These are phyloP conservation scores for Phengaris alcon DNA, from an alignment of 2,888 invertebrate genomes.

Conservation along the genomic window DNA sequence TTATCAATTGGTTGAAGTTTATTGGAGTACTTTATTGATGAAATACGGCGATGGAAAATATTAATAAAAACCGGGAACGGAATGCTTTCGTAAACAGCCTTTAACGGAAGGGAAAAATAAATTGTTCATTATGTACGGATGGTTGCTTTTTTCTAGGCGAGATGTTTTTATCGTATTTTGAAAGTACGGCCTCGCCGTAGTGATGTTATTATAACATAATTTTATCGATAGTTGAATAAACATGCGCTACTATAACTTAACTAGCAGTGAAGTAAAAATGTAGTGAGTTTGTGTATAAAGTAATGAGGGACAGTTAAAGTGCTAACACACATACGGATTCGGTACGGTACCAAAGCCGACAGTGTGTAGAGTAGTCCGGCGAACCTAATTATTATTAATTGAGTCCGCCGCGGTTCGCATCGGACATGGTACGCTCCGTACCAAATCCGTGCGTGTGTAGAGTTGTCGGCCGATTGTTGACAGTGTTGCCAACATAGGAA, in stretches of 20 bases:
- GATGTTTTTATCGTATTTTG: constrained; percentile 28
- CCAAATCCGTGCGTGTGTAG: too few relatives aligned
- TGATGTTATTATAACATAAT: constrained; percentile 21
- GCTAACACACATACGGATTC: too few relatives aligned
- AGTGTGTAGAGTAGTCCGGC: too few relatives aligned
- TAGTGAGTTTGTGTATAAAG: neutral
- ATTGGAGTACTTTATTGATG: constrained; percentile 25
- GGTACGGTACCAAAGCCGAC: too few relatives aligned
- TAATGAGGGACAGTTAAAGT: too few relatives aligned
- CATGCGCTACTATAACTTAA: neutral
- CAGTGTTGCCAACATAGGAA: too few relatives aligned
- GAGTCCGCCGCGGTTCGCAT: too few relatives aligned
- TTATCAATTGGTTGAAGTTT: constrained; percentile 21
- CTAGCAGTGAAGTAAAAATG: neutral
- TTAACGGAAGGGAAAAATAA: constrained; percentile 28
- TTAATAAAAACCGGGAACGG: constrained; percentile 26
- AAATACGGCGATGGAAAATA: constrained; percentile 22
- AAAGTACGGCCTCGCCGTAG: constrained; percentile 17
- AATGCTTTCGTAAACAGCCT: constrained; percentile 28
- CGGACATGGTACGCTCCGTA: too few relatives aligned
- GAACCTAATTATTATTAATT: too few relatives aligned
- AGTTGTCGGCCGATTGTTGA: too few relatives aligned
- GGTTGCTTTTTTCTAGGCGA: constrained; percentile 26
- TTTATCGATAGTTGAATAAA: constrained; percentile 14
- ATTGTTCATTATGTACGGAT: constrained; percentile 29